A percentile compares a stretch with the other conserved stretches of the same genome.
Conservation (phyloP, 1,140 invertebrate genomes). For the Nylanderia fulva region DNA sequence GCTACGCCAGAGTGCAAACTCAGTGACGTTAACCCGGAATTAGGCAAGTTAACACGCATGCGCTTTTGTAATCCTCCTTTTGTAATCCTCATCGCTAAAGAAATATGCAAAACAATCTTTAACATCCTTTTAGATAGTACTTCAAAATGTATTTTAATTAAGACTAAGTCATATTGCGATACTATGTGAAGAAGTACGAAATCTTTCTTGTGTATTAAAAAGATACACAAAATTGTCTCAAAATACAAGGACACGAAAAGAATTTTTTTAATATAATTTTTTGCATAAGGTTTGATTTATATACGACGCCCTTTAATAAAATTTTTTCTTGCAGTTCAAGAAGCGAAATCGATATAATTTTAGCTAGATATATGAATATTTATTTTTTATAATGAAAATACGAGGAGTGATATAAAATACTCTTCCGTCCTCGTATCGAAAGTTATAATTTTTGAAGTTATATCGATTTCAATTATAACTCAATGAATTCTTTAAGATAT, state of each 20-base stretch:
- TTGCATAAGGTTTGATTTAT: background rate
- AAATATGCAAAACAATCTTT: background rate
- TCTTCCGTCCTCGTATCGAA: background rate
- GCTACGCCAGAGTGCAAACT: slow-evolving; percentile 73
- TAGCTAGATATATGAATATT: background rate
- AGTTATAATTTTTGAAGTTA: background rate
- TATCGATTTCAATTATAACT: background rate
- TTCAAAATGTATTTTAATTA: background rate
- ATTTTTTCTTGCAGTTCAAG: background rate
- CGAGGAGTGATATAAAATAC: background rate
- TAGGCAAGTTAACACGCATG: slow-evolving; percentile 79
- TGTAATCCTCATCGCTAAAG: background rate
- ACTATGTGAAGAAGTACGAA: background rate
- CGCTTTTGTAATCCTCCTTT: slow-evolving; percentile 49
- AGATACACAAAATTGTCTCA: background rate
- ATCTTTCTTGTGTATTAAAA: background rate
- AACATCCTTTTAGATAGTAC: background rate
- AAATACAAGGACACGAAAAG: background rate
- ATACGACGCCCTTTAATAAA: background rate
- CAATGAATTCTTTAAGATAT: background rate
- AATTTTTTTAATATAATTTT: background rate
- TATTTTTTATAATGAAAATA: background rate
- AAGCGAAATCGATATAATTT: background rate
- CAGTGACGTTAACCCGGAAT: slow-evolving; percentile 68
- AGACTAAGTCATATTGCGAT: slow-evolving; percentile 7